These are phyloP conservation scores for Anthopleura sola DNA, from an alignment of 64 coral and sea anemone species.

Conservation along the genomic window DNA sequence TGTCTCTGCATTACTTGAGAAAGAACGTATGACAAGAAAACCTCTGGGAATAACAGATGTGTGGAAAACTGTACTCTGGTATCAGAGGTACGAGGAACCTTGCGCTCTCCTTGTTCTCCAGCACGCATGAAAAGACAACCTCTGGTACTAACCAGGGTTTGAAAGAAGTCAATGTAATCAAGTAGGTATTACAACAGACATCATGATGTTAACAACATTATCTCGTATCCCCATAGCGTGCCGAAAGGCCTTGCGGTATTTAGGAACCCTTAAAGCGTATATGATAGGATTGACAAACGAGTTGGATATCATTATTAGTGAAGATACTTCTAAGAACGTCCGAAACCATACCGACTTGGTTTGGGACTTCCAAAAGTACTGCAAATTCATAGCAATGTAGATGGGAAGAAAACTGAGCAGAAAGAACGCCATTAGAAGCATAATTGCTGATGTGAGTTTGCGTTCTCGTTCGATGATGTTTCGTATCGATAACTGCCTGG, in stretches of 20 bases:
- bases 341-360: not conserved
- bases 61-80: too few species aligned
- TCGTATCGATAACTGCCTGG: not conserved
- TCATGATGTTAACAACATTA: not conserved
- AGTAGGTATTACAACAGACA: not conserved
- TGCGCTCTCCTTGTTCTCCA: too few species aligned
- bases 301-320: not conserved
- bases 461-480: not conserved
- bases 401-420: not conserved
- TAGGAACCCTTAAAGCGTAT: conserved; percentile 16
- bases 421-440: not conserved
- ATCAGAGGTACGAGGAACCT: too few species aligned
- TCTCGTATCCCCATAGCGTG: not conserved
- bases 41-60: too few species aligned
- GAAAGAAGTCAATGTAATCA: not conserved
- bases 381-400: conserved; percentile 1
- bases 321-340: conserved; percentile 2
- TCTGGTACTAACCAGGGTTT: too few species aligned
- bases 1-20: too few species aligned
- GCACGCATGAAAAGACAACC: too few species aligned
- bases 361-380: not conserved
- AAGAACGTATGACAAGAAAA: too few species aligned
- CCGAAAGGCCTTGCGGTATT: conserved; percentile 7
- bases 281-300: conserved; percentile 9
- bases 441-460: conserved; percentile 11